Conservation (phyloP, 1,140 invertebrate genomes). For the Temnothorax curvispinosus region DNA sequence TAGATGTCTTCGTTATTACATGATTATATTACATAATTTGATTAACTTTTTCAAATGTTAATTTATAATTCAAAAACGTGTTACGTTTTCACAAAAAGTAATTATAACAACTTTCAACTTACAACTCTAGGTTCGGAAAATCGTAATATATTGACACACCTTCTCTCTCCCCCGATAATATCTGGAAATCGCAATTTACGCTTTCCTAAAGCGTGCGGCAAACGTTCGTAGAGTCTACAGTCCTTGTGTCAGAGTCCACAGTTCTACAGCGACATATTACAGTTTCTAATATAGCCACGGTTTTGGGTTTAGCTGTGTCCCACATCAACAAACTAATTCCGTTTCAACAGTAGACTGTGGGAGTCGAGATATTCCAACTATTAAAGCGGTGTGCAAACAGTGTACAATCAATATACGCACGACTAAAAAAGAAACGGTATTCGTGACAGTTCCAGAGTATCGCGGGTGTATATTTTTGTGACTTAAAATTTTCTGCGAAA, state of each 20-base stretch:
- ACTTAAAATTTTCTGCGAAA: background rate
- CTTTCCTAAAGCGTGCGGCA: background rate
- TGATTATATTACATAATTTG: background rate
- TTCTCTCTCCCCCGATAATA: background rate
- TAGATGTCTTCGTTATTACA: background rate
- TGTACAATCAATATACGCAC: background rate
- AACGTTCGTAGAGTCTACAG: background rate
- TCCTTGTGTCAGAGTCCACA: background rate
- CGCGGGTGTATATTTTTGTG: background rate
- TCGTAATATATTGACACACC: background rate
- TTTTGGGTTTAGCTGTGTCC: slow-evolving; percentile 12
- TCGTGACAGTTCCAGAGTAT: background rate
- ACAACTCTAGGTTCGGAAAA: background rate
- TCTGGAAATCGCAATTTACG: slow-evolving; percentile 19
- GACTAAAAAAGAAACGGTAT: background rate
- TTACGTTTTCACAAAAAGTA: background rate
- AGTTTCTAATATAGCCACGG: slow-evolving; percentile 13
- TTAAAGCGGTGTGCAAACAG: background rate
- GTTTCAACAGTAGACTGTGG: background rate
- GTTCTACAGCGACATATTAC: slow-evolving; percentile 12
- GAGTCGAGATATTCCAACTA: slow-evolving; percentile 9
- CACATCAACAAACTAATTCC: slow-evolving; percentile 24
- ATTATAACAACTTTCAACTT: background rate
- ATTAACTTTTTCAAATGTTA: background rate
- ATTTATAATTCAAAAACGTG: background rate